Evolutionary conservation across 1,140 invertebrate genomes (phyloP).

Genomic region (Drusus annulatus): DNA sequence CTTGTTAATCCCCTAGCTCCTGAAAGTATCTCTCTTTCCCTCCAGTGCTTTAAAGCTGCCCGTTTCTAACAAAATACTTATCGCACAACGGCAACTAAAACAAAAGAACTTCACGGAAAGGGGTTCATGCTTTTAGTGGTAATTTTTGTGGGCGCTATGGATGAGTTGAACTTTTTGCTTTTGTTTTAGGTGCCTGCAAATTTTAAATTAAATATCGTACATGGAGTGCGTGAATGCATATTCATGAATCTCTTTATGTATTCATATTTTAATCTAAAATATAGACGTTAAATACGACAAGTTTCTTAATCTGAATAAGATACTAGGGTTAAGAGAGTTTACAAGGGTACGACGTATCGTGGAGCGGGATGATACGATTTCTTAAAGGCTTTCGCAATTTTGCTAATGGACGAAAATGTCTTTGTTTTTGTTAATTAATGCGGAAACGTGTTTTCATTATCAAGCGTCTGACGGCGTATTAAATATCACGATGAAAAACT

Average conservation of each 20-base stretch:
- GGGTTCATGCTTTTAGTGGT: background rate
- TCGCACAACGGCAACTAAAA: background rate
- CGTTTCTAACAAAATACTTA: background rate
- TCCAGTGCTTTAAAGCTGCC: background rate
- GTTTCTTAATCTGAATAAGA: conserved; percentile 36
- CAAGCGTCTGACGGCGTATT: background rate
- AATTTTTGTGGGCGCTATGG: background rate
- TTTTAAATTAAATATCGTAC: background rate
- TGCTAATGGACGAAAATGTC: conserved; percentile 19
- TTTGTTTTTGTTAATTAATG: conserved; percentile 21
- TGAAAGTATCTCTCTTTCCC: background rate
- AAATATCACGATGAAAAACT: background rate
- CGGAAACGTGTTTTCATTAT: conserved; percentile 12
- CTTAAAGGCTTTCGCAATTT: conserved; percentile 18
- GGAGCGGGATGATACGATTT: background rate
- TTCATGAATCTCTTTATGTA: conserved; percentile 25
- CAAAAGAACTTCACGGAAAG: background rate
- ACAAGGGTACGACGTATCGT: background rate
- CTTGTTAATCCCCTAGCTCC: background rate
- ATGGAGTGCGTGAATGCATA: conserved; percentile 22
- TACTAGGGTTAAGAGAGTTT: conserved; percentile 1
- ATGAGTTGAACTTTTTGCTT: background rate
- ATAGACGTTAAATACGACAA: conserved; percentile 30
- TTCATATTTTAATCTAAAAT: conserved; percentile 38
- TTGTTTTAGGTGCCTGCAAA: background rate